These are phyloP conservation scores for Myrmecophaga tridactyla DNA, from an alignment of 2,113 vertebrate genomes.

Conservation along the genomic window DNA sequence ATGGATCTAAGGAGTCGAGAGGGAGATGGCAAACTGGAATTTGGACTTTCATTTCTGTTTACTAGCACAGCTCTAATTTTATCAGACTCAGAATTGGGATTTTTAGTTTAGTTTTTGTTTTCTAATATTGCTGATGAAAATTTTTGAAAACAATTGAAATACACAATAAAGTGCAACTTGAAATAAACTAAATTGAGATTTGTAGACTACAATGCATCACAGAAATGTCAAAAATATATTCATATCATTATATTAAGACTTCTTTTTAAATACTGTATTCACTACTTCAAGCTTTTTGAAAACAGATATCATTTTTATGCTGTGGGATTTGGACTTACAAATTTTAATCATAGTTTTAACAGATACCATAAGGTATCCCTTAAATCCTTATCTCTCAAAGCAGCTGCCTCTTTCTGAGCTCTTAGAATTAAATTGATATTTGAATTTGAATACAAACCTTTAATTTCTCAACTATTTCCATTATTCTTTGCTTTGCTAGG, in stretches of 20 bases:
- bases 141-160: not conserved
- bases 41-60: not conserved
- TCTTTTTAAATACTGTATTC: constrained; percentile 13
- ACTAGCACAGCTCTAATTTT: not conserved
- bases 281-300: not conserved
- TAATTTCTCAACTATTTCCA: constrained; percentile 41
- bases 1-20: not conserved
- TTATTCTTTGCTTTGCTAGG: constrained; percentile 4
- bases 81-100: not conserved
- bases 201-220: not conserved
- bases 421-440: constrained; percentile 47
- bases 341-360: constrained; percentile 59
- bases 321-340: constrained; percentile 22
- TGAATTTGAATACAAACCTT: constrained; percentile 56
- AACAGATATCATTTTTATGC: constrained; percentile 8
- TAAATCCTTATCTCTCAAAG: constrained; percentile 57
- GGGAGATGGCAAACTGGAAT: not conserved
- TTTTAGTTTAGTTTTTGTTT: not conserved
- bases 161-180: not conserved
- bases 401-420: constrained; percentile 47
- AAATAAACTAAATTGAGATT: constrained; percentile 14
- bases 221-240: constrained; percentile 35
- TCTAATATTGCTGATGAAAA: not conserved
- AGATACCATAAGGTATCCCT: constrained; percentile 58
- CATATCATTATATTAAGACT: not conserved